phyloP scores from a whole-genome alignment of 2,888 invertebrate species.

The Eupithecia subfuscata region DNA sequence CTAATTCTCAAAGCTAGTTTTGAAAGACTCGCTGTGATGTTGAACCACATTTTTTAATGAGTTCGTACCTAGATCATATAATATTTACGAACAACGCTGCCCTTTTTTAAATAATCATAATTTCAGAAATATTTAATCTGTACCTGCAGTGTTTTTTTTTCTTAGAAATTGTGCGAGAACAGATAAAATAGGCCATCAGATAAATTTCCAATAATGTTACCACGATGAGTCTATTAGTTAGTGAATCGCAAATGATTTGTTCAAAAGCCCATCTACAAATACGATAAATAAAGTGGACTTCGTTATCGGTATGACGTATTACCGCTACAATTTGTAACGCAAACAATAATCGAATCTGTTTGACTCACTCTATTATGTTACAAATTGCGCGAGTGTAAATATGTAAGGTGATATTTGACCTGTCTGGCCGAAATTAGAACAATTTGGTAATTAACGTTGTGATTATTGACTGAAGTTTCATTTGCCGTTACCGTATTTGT shows the following conservation, averaged over 20 bases:
- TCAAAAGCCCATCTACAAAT: conserved; percentile 13
- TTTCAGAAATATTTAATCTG: background rate
- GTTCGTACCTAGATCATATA: background rate
- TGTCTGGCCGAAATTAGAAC: conserved; percentile 7
- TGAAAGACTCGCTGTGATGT: background rate
- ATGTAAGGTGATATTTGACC: conserved; percentile 21
- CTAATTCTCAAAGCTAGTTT: too few relatives aligned
- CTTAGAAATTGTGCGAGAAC: background rate
- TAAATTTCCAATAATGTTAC: conserved; percentile 9
- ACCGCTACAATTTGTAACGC: conserved; percentile 55
- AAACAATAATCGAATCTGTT: conserved; percentile 53
- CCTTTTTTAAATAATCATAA: too few relatives aligned
- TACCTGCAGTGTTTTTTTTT: background rate
- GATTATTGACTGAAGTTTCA: conserved; percentile 6
- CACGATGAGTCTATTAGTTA: conserved; percentile 16
- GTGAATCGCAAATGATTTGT: conserved; percentile 12
- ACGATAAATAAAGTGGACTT: conserved; percentile 20
- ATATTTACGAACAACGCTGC: background rate
- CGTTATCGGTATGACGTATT: conserved; percentile 20
- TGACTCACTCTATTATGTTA: conserved; percentile 47
- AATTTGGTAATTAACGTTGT: conserved; percentile 7
- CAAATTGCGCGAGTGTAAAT: conserved; percentile 31
- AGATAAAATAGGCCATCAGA: too few relatives aligned
- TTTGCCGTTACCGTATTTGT: background rate
- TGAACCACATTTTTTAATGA: background rate